These are phyloP conservation scores for Oryzias sinensis DNA, from an alignment of 2,797 vertebrate species.

Conservation along the genomic window DNA sequence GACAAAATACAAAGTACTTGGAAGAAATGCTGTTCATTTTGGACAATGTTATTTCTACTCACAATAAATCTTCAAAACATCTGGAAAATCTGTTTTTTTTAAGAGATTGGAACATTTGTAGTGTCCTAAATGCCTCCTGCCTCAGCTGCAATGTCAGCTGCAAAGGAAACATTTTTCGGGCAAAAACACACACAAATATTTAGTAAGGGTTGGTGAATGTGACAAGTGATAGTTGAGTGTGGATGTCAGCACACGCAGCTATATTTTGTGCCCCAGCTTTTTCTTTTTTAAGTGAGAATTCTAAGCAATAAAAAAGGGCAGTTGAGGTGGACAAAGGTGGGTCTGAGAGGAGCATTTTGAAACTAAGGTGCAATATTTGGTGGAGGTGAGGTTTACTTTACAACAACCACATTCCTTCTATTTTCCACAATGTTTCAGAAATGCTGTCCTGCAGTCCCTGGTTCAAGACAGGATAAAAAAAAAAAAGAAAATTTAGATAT, in stretches of 20 bases:
- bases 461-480: no score
- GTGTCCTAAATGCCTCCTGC: constrained; percentile 14
- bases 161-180: constrained; percentile 9
- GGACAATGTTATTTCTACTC: constrained; percentile 38
- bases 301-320: constrained; percentile 1
- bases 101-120: constrained; percentile 44
- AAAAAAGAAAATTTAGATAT: no score
- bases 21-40: constrained; percentile 56
- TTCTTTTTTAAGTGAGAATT: constrained; percentile 8
- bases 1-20: constrained; percentile 11
- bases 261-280: constrained; percentile 9
- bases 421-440: not conserved
- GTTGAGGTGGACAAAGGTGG: constrained; percentile 30
- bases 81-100: constrained; percentile 59
- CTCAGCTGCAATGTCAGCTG: constrained; percentile 8
- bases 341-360: constrained; percentile 57
- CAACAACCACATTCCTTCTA: constrained; percentile 61
- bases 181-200: constrained; percentile 15
- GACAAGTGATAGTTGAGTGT: constrained; percentile 41
- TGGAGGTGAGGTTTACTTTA: constrained; percentile 60
- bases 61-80: constrained; percentile 58
- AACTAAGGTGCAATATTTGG: constrained; percentile 63
- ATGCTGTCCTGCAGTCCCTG: no score
- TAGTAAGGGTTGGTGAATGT: constrained; percentile 12
- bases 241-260: constrained; percentile 37